These are phyloP conservation scores for Ochlodes sylvanus DNA, from an alignment of 2,888 invertebrate genomes.

Conservation along the genomic window DNA sequence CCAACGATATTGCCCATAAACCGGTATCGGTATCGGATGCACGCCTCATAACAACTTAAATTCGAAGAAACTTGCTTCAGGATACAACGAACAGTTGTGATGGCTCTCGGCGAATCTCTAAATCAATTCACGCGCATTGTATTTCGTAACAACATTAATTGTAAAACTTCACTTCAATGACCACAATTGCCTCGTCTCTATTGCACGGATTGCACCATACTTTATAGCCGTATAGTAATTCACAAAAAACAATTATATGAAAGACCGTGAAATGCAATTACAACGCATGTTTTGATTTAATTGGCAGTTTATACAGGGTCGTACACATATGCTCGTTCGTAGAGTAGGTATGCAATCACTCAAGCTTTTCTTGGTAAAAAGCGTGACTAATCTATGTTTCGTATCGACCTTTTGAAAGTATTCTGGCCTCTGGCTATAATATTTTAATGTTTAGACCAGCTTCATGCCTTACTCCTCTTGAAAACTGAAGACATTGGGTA, in stretches of 20 bases:
- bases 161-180: conserved; percentile 1
- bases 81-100: not conserved
- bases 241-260: conserved; percentile 24
- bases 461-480: too few species aligned
- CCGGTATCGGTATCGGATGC: too few species aligned
- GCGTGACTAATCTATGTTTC: conserved; percentile 23
- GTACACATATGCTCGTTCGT: not conserved
- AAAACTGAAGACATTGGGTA: too few species aligned
- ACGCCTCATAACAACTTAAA: too few species aligned
- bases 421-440: too few species aligned
- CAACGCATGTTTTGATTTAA: conserved; percentile 22
- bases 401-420: not conserved
- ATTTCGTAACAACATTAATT: conserved; percentile 3
- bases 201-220: conserved; percentile 27
- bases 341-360: conserved; percentile 15
- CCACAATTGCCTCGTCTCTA: not conserved
- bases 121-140: not conserved
- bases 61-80: not conserved
- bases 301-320: conserved; percentile 32
- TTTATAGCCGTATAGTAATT: conserved; percentile 20
- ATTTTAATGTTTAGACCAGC: too few species aligned
- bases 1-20: too few species aligned
- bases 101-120: not conserved
- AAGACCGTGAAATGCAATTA: conserved; percentile 21
- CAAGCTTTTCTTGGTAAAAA: conserved; percentile 13